phyloP scores from a whole-genome alignment of 37 sponge, comb jelly and placozoan species.

The Corticium candelabrum region DNA sequence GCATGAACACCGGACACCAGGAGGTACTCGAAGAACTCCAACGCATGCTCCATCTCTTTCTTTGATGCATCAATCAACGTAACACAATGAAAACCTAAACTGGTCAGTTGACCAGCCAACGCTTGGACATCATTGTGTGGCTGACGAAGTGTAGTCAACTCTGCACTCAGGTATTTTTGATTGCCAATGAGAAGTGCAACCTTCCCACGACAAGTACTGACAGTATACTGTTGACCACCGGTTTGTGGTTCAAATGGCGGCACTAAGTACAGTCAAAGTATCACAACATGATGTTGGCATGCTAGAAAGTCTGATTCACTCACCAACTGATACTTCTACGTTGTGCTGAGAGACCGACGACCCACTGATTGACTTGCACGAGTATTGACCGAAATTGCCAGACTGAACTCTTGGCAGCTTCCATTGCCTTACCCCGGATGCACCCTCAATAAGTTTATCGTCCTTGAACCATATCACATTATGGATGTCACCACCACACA shows the following conservation, averaged over 20 bases:
- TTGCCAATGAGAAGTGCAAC: slow-evolving; percentile 96
- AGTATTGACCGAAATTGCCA: not conserved
- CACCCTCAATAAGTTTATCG: too few relatives aligned
- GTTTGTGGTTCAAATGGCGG: too few relatives aligned
- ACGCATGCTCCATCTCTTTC: slow-evolving; percentile 83
- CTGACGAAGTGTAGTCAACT: slow-evolving; percentile 47
- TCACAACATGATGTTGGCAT: too few relatives aligned
- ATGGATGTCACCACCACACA: too few relatives aligned
- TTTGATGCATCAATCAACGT: slow-evolving; percentile 83
- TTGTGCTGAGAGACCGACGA: too few relatives aligned
- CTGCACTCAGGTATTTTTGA: slow-evolving; percentile 48
- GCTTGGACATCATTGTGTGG: slow-evolving; percentile 75
- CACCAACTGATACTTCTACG: too few relatives aligned
- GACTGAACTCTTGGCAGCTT: too few relatives aligned
- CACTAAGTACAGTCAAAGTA: too few relatives aligned
- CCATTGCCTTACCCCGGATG: too few relatives aligned
- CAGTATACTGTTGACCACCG: too few relatives aligned
- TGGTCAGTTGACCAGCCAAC: slow-evolving; percentile 54
- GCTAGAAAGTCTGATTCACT: too few relatives aligned
- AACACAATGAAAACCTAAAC: slow-evolving; percentile 74
- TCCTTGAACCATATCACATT: too few relatives aligned
- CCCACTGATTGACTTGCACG: not conserved
- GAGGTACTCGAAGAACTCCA: slow-evolving; percentile 59
- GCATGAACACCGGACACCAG: slow-evolving; percentile 84
- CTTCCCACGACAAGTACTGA: slow-evolving; percentile 76